These are phyloP conservation scores for Petaurus breviceps DNA, from an alignment of 2,113 vertebrate genomes.

Conservation along the genomic window DNA sequence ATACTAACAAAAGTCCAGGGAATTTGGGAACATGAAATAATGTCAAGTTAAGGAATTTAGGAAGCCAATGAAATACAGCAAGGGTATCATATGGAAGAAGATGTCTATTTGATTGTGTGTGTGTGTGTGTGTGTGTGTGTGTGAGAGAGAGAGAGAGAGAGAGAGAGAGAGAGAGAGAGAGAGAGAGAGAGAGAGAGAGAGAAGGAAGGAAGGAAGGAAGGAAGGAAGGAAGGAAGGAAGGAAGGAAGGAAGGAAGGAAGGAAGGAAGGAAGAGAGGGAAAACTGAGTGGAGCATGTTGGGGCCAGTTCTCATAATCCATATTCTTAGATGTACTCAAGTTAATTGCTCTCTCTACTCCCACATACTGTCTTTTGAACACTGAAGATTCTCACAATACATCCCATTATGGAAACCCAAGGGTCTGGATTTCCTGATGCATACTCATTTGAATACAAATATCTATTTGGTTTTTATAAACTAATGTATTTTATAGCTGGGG, in stretches of 20 bases:
- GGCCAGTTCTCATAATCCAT: neutral
- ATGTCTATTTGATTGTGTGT: neutral
- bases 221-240: no score
- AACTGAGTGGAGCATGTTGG: no score
- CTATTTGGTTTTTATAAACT: no score
- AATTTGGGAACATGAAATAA: neutral
- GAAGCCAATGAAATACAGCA: neutral
- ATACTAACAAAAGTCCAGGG: neutral
- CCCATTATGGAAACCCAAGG: neutral
- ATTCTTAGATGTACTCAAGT: neutral
- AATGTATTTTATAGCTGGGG: neutral
- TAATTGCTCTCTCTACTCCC: neutral
- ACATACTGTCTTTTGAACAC: neutral
- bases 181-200: accelerated
- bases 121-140: no score
- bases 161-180: no score
- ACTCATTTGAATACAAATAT: neutral
- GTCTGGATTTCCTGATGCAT: neutral
- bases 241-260: no score
- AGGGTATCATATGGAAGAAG: neutral
- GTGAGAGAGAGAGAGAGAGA: no score
- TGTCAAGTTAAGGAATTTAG: neutral
- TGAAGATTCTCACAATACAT: neutral
- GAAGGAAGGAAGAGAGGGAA: no score
- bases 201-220: no score